Conservation (phyloP, 2,113 vertebrate genomes). For the Calidris pugnax region DNA sequence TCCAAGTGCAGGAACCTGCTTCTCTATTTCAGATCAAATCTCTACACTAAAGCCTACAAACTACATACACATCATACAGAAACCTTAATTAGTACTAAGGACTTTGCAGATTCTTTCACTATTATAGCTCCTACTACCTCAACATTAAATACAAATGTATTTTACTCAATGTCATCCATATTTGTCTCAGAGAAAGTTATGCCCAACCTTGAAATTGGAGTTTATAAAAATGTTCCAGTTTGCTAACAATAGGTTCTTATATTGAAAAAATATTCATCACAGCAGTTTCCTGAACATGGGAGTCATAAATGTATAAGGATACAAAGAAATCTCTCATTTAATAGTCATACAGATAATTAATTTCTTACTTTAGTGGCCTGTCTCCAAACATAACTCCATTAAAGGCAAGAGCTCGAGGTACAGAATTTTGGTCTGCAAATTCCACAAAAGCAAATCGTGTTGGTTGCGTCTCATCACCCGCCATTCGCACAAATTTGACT, state of each 20-base stretch:
- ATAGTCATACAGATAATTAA: not conserved
- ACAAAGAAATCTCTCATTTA: not conserved
- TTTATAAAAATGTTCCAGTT: not conserved
- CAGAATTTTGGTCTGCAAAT: constrained; percentile 92
- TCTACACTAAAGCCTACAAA: not conserved
- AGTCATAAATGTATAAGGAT: not conserved
- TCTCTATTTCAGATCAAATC: not conserved
- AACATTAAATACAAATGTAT: not conserved
- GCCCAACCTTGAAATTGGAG: not conserved
- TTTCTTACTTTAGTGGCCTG: constrained; percentile 91
- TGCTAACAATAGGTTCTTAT: not conserved
- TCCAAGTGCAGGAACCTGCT: not conserved
- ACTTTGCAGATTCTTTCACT: not conserved
- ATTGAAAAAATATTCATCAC: not conserved
- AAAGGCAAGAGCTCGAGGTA: constrained; percentile 91
- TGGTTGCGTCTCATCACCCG: constrained; percentile 94
- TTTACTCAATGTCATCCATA: not conserved
- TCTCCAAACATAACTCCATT: constrained; percentile 99
- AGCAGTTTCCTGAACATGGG: not conserved
- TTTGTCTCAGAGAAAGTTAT: not conserved
- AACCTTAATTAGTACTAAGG: not conserved
- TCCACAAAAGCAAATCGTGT: constrained; percentile 95
- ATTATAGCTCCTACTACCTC: not conserved
- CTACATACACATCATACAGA: not conserved
- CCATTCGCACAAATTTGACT: constrained; percentile 95